A percentile compares a stretch with the other conserved stretches of the same genome.
Evolutionary conservation across 2,113 vertebrate species (phyloP).

Genomic region (Danio rerio): DNA sequence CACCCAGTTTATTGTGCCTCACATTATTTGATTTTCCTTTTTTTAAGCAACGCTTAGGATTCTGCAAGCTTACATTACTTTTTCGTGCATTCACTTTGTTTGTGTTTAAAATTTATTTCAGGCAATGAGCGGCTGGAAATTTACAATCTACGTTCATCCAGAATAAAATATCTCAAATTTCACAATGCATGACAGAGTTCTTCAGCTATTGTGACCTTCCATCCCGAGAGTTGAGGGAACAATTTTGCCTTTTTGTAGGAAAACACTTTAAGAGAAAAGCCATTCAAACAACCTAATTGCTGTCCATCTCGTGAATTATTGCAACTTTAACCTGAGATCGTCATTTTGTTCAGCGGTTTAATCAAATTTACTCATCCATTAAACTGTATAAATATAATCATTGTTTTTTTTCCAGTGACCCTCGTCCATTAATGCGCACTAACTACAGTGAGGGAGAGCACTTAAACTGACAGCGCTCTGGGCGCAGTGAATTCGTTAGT

Average conservation of each 20-base stretch:
- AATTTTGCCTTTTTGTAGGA: conserved; percentile 17
- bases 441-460: conserved; percentile 40
- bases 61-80: background rate
- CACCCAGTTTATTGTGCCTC: conserved; percentile 11
- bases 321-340: conserved; percentile 32
- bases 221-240: conserved; percentile 45
- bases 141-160: conserved; percentile 57
- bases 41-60: conserved; percentile 18
- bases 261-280: conserved; percentile 14
- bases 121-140: conserved; percentile 46
- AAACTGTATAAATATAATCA: conserved; percentile 51
- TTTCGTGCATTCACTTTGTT: conserved; percentile 1
- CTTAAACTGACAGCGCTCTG: conserved; percentile 48
- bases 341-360: conserved; percentile 38
- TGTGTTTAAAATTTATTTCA: conserved; percentile 51
- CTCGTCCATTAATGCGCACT: conserved; percentile 49
- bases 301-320: conserved; percentile 46
- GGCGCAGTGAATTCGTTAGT: conserved; percentile 54
- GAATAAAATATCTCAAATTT: conserved; percentile 53
- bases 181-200: conserved; percentile 54
- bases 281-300: conserved; percentile 20
- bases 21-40: conserved; percentile 52
- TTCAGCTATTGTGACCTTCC: conserved; percentile 49
- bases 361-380: conserved; percentile 50
- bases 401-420: conserved; percentile 43